A percentile compares a stretch with the other conserved stretches of the same genome.
Evolutionary conservation across 2,113 vertebrate genomes (phyloP).

Genomic region (Poecilia latipinna): DNA sequence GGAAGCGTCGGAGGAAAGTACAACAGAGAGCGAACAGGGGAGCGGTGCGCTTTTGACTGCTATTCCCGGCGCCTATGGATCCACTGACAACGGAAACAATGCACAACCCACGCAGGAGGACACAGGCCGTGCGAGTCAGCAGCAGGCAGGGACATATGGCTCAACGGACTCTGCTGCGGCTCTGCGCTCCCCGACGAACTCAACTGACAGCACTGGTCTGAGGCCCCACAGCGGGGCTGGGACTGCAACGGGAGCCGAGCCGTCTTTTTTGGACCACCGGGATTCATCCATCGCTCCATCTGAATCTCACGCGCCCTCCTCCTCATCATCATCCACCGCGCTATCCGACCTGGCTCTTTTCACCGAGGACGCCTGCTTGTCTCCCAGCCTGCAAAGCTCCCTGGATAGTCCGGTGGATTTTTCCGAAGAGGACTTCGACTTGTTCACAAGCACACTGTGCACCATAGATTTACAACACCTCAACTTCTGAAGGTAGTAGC

Average conservation of each 20-base stretch:
- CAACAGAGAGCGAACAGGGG: conserved; percentile 68
- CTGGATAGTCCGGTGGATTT: conserved; percentile 88
- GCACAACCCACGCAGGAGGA: conserved; percentile 73
- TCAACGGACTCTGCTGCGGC: conserved; percentile 27
- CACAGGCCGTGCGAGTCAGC: conserved; percentile 51
- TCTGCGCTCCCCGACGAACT: conserved; percentile 61
- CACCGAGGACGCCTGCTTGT: conserved; percentile 84
- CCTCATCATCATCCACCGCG: conserved; percentile 60
- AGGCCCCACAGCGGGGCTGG: conserved; percentile 48
- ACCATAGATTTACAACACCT: conserved; percentile 89
- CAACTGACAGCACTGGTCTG: conserved; percentile 57
- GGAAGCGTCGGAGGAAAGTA: conserved; percentile 71
- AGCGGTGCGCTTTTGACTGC: conserved; percentile 58
- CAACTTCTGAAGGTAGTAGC: conserved; percentile 78
- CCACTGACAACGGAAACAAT: conserved; percentile 76
- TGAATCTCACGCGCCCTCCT: conserved; percentile 18
- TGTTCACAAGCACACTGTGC: conserved; percentile 93
- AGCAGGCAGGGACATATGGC: conserved; percentile 41
- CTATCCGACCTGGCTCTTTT: conserved; percentile 87
- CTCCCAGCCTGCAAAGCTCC: conserved; percentile 81
- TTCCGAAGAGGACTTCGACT: conserved; percentile 92
- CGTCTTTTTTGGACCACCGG: conserved; percentile 73
- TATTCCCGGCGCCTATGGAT: conserved; percentile 55
- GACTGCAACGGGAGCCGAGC: conserved; percentile 26
- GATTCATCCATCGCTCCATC: conserved; percentile 60